Conservation (phyloP, 2,113 vertebrate species). For the Bucco capensis region DNA sequence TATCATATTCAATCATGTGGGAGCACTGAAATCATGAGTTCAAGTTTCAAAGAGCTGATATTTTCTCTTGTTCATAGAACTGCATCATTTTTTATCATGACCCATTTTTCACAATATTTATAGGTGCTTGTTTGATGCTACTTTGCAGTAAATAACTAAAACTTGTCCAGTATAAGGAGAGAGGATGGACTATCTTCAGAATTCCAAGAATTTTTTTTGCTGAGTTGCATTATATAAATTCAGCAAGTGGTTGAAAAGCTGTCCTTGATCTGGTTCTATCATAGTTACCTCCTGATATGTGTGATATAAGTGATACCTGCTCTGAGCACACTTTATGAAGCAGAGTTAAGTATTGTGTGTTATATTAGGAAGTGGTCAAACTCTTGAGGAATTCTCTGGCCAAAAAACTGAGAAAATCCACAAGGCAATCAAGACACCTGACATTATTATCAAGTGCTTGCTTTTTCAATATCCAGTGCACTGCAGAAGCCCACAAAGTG, state of each 20-base stretch:
- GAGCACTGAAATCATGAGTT: not conserved
- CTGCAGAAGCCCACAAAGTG: not conserved
- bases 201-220: not conserved
- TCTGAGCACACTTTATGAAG: not conserved
- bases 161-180: not conserved
- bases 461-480: not conserved
- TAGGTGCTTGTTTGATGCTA: not conserved
- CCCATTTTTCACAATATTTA: not conserved
- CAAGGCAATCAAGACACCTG: not conserved
- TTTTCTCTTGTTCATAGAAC: not conserved
- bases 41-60: not conserved
- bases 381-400: not conserved
- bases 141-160: not conserved
- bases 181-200: not conserved
- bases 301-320: not conserved
- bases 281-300: not conserved
- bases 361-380: accelerated
- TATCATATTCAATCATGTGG: not conserved
- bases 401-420: not conserved
- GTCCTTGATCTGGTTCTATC: not conserved
- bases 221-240: not conserved
- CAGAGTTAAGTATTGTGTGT: not conserved
- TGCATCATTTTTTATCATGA: not conserved
- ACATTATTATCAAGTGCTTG: not conserved
- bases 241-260: not conserved